A percentile compares a stretch with the other conserved stretches of the same genome.
These are phyloP conservation scores for Drosophila teissieri DNA, from an alignment of 1,140 invertebrate genomes.

Conservation along the genomic window DNA sequence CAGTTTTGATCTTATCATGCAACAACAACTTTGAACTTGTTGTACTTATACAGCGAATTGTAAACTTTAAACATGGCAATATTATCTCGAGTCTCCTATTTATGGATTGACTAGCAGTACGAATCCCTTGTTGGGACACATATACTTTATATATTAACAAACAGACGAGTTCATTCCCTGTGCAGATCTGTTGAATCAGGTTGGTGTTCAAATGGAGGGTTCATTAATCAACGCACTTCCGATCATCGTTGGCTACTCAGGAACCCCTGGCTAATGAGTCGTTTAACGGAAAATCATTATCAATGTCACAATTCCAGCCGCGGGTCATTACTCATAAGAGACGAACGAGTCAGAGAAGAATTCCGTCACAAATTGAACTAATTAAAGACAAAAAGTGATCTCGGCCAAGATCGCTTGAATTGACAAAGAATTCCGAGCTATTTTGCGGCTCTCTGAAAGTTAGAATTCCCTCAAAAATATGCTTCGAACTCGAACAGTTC, in stretches of 20 bases:
- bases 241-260: conserved; percentile 62
- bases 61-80: conserved; percentile 10
- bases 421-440: conserved; percentile 25
- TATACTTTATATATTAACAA: too few relatives aligned
- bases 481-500: conserved; percentile 39
- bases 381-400: conserved; percentile 34
- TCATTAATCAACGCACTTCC: conserved; percentile 76
- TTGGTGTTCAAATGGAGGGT: conserved; percentile 16
- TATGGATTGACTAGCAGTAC: too few relatives aligned
- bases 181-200: conserved; percentile 7
- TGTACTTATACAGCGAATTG: conserved; percentile 46
- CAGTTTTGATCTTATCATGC: conserved; percentile 63
- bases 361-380: conserved; percentile 50
- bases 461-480: conserved; percentile 32
- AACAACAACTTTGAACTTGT: conserved; percentile 41
- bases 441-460: conserved; percentile 30
- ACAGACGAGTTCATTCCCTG: neutral
- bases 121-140: neutral
- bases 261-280: conserved; percentile 65
- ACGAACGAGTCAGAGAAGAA: conserved; percentile 10
- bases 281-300: conserved; percentile 76
- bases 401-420: conserved; percentile 9
- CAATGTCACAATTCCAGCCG: conserved; percentile 66
- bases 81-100: too few relatives aligned
- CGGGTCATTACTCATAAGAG: conserved; percentile 63